Evolutionary conservation across 2,888 invertebrate species (phyloP).

Genomic region (Dendrolimus houi): DNA sequence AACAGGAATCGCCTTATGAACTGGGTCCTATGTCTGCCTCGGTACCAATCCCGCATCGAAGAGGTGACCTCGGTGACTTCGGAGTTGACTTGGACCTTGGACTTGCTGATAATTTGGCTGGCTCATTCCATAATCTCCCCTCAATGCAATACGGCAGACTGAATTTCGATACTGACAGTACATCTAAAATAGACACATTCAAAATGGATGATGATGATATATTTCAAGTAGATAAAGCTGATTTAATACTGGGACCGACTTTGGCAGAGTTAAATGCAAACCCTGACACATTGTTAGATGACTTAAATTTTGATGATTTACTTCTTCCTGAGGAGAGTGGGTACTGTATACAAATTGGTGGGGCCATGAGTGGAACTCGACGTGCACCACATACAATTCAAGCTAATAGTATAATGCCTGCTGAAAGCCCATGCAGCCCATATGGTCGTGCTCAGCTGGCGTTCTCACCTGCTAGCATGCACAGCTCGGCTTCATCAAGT

Average conservation of each 20-base stretch:
- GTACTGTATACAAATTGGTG: slow-evolving; percentile 70
- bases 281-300: slow-evolving; percentile 87
- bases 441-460: slow-evolving; percentile 66
- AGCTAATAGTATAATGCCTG: slow-evolving; percentile 32
- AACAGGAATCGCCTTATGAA: slow-evolving; percentile 77
- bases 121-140: slow-evolving; percentile 57
- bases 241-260: slow-evolving; percentile 88
- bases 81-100: slow-evolving; percentile 74
- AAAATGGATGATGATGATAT: slow-evolving; percentile 93
- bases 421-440: slow-evolving; percentile 72
- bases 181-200: slow-evolving; percentile 77
- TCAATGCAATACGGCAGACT: slow-evolving; percentile 56
- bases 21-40: slow-evolving; percentile 72
- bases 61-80: slow-evolving; percentile 66
- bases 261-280: slow-evolving; percentile 91
- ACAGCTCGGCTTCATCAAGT: slow-evolving; percentile 72
- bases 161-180: slow-evolving; percentile 55
- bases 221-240: slow-evolving; percentile 91
- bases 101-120: slow-evolving; percentile 62
- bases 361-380: slow-evolving; percentile 61
- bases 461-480: slow-evolving; percentile 82
- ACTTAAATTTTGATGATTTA: slow-evolving; percentile 91
- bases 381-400: slow-evolving; percentile 30
- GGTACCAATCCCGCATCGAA: slow-evolving; percentile 79
- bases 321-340: slow-evolving; percentile 82